Base-by-base conservation (phyloP, 1,140 invertebrate species). In the Panulirus ornatus region DNA sequence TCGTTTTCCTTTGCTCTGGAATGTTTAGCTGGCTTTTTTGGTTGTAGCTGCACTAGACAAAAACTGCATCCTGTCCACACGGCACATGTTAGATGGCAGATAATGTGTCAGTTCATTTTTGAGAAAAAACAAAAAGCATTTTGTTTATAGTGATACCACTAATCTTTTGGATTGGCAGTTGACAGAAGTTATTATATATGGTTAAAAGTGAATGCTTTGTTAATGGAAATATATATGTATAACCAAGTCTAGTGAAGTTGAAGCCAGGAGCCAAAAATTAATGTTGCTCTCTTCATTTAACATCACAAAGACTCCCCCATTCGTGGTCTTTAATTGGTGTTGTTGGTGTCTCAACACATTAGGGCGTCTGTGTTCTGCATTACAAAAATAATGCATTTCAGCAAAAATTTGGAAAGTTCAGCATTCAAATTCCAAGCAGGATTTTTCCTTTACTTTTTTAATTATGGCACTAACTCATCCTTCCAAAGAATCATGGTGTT, bases 41-140 rank as follows among this genome's bases (percentile, higher is more conserved):
- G 66, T 85, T 85, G 66, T 85, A 85, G 66, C 83, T 85, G 83
- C 83, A 85, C 83, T 73, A 85, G 40, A 85, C 70, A 16, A 63
- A 70, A n/a, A 11, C 27, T 27, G 38, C 40, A 51, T 85, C 66
- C 42, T 36, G 51, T 66, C 81, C 81, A 83, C 81, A 40, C 63
- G 81, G 81, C 81, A 83, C 81, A 51, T 36, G 44, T 22, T 38
- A 58, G 58, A 66, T 58, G 54, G 34, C 51, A 58, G 40, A 27
- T 2, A 40, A 27, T 66, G 16, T 83, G 34, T 66, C 38, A 5
- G 58, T 83, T 66, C 54, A 40, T 36, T 79, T 11, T 27, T 58
- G 54, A 19, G 3, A 58, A 58, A 22, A 47, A 47, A 47, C 5
- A 47, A 47, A 8, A 58, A 58, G n/a, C n/a, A n/a, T n/a, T n/a